phyloP scores from a whole-genome alignment of 2,888 invertebrate species.

The Alloscopus bannaensis region DNA sequence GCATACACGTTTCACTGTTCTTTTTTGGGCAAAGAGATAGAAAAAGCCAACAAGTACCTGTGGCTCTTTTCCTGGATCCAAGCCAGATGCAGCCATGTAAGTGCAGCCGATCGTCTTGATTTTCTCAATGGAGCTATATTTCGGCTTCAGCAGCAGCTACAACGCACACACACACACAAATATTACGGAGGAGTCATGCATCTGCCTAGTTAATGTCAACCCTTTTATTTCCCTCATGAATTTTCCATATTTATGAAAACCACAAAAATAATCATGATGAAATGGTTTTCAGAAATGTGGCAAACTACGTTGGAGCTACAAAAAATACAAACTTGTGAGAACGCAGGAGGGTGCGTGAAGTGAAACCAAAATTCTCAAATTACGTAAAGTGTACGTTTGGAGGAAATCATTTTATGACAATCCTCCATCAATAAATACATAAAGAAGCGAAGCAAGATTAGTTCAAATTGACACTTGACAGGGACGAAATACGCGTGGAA shows the following conservation, averaged over 20 bases:
- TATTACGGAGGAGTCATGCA: no score
- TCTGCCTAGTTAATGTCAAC: slow-evolving; percentile 7
- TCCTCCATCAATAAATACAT: slow-evolving; percentile 34
- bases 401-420: no score
- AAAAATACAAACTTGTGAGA: slow-evolving; percentile 22
- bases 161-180: slow-evolving; percentile 73
- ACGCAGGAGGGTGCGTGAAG: no score
- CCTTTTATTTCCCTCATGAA: no score
- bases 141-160: slow-evolving; percentile 91
- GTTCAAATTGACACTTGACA: slow-evolving; percentile 37
- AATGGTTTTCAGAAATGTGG: not conserved
- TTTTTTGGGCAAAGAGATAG: not conserved
- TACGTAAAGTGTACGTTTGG: no score
- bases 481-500: no score
- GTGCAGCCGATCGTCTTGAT: slow-evolving; percentile 99
- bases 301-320: not conserved
- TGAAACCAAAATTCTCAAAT: no score
- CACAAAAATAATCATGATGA: not conserved
- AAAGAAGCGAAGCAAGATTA: slow-evolving; percentile 3
- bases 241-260: no score
- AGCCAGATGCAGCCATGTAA: slow-evolving; percentile 97
- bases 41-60: slow-evolving; percentile 67
- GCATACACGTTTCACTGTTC: not conserved
- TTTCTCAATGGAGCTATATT: slow-evolving; percentile 97
- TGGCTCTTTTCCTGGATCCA: slow-evolving; percentile 70